Percentiles rank a stretch among this genome's conserved stretches.
phyloP scores from a whole-genome alignment of 2,888 invertebrate species.

The Onchidella celtica region DNA sequence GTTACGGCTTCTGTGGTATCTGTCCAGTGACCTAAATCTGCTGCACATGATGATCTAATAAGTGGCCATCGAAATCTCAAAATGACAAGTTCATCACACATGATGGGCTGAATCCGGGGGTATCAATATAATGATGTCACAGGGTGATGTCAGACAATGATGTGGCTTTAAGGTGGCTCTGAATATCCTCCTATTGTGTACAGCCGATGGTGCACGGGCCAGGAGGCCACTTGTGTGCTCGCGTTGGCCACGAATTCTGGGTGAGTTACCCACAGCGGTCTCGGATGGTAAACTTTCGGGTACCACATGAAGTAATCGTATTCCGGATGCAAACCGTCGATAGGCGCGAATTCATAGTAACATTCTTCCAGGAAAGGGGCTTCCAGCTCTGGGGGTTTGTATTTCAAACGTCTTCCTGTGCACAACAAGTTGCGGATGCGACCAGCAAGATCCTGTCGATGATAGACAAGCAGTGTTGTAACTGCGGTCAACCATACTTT shows the following conservation, averaged over 20 bases:
- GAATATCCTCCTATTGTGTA: not conserved
- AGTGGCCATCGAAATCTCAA: too few relatives aligned
- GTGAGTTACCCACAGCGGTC: slow-evolving; percentile 17
- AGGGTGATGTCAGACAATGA: too few relatives aligned
- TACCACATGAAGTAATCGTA: slow-evolving; percentile 38
- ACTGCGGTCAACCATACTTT: too few relatives aligned
- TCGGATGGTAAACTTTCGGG: not conserved
- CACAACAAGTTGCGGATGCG: slow-evolving; percentile 38
- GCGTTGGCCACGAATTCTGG: slow-evolving; percentile 32
- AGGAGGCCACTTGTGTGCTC: slow-evolving; percentile 12
- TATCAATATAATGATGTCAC: too few relatives aligned
- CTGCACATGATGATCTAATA: too few relatives aligned
- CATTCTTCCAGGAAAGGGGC: slow-evolving; percentile 22
- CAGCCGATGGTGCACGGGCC: not conserved
- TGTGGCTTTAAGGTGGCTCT: not conserved
- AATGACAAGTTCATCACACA: too few relatives aligned
- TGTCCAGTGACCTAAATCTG: too few relatives aligned
- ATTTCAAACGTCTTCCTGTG: slow-evolving; percentile 35
- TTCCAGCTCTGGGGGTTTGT: slow-evolving; percentile 36
- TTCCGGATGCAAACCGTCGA: slow-evolving; percentile 42
- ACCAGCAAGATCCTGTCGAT: slow-evolving; percentile 37
- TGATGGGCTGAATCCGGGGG: too few relatives aligned
- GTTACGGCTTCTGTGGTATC: too few relatives aligned
- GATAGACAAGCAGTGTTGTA: too few relatives aligned
- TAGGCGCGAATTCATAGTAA: slow-evolving; percentile 34